Evolutionary conservation across 2,797 vertebrate species (phyloP).

Genomic region (Pampus argenteus): DNA sequence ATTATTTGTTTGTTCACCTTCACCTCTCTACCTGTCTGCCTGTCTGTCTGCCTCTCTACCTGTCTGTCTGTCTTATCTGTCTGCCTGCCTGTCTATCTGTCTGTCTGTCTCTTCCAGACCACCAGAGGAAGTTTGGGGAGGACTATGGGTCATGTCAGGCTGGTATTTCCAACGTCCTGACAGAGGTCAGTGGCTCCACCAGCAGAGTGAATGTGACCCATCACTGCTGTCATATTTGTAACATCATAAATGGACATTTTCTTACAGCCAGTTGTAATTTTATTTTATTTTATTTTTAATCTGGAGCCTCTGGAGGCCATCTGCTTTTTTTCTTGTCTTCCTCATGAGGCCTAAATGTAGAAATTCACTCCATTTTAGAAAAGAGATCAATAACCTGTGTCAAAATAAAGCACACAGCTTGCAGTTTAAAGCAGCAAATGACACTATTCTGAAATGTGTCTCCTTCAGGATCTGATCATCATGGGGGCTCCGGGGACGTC

Average conservation of each 20-base stretch:
- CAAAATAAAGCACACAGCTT: background rate
- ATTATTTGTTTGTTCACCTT: slow-evolving; percentile 40
- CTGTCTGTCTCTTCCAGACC: slow-evolving; percentile 81
- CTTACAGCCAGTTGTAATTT: background rate
- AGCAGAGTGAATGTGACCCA: background rate
- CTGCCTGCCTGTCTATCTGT: slow-evolving; percentile 22
- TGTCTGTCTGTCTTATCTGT: slow-evolving; percentile 15
- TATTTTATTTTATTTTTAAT: background rate
- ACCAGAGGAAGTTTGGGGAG: slow-evolving; percentile 88
- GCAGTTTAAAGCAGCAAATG: background rate
- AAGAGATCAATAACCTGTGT: background rate
- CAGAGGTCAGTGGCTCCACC: slow-evolving; percentile 61
- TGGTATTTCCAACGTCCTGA: slow-evolving; percentile 86
- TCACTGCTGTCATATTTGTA: background rate
- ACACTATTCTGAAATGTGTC: background rate
- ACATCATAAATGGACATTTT: background rate
- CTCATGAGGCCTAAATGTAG: background rate
- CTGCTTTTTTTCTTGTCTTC: slow-evolving; percentile 2
- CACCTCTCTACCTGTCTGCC: slow-evolving; percentile 23
- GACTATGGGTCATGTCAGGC: slow-evolving; percentile 93
- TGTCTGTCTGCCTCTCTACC: slow-evolving; percentile 13
- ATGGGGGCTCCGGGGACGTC: slow-evolving; percentile 95
- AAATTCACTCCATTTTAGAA: background rate
- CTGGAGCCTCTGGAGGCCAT: background rate
- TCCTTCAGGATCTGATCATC: slow-evolving; percentile 91